Evolutionary conservation across 2,797 vertebrate genomes (phyloP).

Genomic region (Triplophysa bombifrons): DNA sequence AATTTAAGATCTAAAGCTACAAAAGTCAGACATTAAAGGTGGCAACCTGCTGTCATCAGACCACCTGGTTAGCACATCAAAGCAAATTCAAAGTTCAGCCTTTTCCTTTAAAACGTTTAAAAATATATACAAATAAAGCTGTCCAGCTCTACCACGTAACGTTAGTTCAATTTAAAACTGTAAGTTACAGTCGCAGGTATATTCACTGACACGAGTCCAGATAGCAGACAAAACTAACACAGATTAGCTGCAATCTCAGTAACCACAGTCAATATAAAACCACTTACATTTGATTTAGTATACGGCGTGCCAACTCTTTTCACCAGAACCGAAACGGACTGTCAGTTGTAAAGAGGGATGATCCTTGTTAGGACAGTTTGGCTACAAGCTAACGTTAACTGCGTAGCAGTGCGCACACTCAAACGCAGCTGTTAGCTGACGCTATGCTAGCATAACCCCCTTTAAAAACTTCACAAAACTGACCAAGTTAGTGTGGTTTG

Average conservation of each 20-base stretch:
- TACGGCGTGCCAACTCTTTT: background rate
- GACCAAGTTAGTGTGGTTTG: background rate
- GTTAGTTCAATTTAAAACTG: background rate
- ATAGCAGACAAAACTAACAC: background rate
- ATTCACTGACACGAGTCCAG: background rate
- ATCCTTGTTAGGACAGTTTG: background rate
- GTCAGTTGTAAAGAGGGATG: slow-evolving; percentile 5
- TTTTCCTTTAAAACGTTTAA: background rate
- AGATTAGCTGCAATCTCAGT: slow-evolving; percentile 27
- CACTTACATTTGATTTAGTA: slow-evolving; percentile 25
- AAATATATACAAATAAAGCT: background rate
- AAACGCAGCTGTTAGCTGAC: slow-evolving; percentile 45
- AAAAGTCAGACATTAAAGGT: slow-evolving; percentile 16
- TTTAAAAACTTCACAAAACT: slow-evolving; percentile 27
- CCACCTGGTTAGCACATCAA: slow-evolving; percentile 15
- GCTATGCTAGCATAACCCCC: slow-evolving; percentile 38
- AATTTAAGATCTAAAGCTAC: background rate
- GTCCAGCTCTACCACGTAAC: background rate
- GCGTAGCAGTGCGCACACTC: slow-evolving; percentile 22
- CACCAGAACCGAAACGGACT: background rate
- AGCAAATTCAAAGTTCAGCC: background rate
- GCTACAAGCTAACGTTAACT: slow-evolving; percentile 36
- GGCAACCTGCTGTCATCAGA: slow-evolving; percentile 22
- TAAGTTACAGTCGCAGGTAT: background rate
- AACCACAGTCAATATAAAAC: background rate